Conservation (phyloP, 2,113 vertebrate genomes). For the Talpa occidentalis region DNA sequence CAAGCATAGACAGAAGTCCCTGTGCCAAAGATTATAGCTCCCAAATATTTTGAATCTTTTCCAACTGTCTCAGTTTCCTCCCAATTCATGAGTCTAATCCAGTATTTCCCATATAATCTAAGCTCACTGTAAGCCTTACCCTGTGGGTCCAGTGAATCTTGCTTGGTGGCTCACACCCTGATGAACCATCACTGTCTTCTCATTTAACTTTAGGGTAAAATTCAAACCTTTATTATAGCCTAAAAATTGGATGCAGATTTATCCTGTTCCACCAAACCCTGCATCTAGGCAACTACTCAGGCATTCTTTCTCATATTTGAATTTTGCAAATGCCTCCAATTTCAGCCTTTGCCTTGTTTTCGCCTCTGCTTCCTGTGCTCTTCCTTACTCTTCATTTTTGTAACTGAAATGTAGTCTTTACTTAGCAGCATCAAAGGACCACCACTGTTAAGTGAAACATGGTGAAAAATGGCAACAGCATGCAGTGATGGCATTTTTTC, state of each 20-base stretch:
- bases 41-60: not conserved
- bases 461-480: not conserved
- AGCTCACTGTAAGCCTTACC: not conserved
- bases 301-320: not conserved
- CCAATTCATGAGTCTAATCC: not conserved
- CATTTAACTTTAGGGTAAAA: not conserved
- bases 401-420: not conserved
- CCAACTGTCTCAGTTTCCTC: not conserved
- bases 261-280: not conserved
- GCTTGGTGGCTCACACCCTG: not conserved
- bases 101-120: not conserved
- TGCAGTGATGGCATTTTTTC: not conserved
- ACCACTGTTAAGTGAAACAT: not conserved
- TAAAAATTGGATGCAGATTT: not conserved
- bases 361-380: not conserved
- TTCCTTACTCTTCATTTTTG: not conserved
- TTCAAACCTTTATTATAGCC: not conserved
- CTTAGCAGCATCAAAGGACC: not conserved
- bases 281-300: not conserved
- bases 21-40: not conserved
- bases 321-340: not conserved
- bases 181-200: not conserved
- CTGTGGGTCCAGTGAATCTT: not conserved
- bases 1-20: not conserved
- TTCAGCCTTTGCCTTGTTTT: not conserved